Base-by-base conservation (phyloP, 2,113 vertebrate species). In the Psilopogon haemacephalus region DNA sequence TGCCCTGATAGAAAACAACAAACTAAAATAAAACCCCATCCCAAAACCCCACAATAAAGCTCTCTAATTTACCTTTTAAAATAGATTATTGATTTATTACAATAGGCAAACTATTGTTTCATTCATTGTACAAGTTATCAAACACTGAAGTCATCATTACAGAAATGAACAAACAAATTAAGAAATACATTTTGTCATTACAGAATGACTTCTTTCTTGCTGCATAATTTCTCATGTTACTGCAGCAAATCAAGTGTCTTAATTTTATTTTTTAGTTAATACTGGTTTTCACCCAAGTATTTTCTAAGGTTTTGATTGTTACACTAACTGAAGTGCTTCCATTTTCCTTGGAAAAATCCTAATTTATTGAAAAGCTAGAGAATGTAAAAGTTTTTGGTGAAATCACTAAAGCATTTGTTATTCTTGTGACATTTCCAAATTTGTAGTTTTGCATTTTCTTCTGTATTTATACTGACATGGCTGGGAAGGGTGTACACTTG, bases 401-500 rank as follows among this genome's bases (percentile, higher is more conserved):
- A 52, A 77, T 54, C n/a, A 14, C 37, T 56, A 21, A 46, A 44
- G 5, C 63, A 40, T 23, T 65, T 65, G 16, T 38, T 63, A 40
- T 52, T 62, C 37, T 27, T 38, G 5, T 67, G 32, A 37, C 19
- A 30, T n/a, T 62, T 62, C 27, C 32, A 65, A 37, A 33, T 44
- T 11, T 20, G 3, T 46, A 19, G 26, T 56, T 80, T 35, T 81
- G 2, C 8, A 19, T 46, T 42, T 44, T 75, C 56, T 88, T 26
- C 18, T 44, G 6, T 76, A n/a, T 72, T 77, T 64, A n/a, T 15
- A 27, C 9, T 21, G 24, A 35, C 10, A 33, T 38, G 14, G 6
- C 33, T 48, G 56, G 9, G 54, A 50, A 1, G 2, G 42, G 9
- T 1, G 5, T 38, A 24, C 2, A 6, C 19, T 74, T 40, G 0